Conservation (phyloP, 30 jellyfish, hydroid and myxozoan species). For the Calvadosia cruxmelitensis region DNA sequence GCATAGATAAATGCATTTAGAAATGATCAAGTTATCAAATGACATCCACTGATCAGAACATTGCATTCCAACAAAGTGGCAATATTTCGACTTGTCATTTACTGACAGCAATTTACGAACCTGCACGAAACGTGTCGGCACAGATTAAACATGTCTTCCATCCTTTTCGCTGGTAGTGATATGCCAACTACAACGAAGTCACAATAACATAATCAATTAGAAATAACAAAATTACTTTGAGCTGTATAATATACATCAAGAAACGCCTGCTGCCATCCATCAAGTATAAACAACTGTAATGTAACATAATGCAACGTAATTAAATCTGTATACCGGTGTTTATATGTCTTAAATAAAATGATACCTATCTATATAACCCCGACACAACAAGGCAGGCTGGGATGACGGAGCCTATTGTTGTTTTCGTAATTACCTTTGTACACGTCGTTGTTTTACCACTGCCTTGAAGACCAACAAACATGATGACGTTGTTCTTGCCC, state of each 20-base stretch:
- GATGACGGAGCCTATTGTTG: no score
- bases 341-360: no score
- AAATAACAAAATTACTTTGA: not conserved
- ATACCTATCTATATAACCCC: not conserved
- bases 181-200: constrained; percentile 48
- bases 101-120: no score
- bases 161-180: constrained; percentile 83
- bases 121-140: constrained; percentile 98
- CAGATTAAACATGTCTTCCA: constrained; percentile 94
- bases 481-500: constrained; percentile 90
- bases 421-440: constrained; percentile 80
- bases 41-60: no score
- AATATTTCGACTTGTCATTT: no score
- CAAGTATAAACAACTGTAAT: no score
- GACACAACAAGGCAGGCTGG: not conserved
- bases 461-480: constrained; percentile 99
- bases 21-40: no score
- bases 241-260: not conserved
- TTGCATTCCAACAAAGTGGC: no score
- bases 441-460: constrained; percentile 99
- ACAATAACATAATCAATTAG: not conserved
- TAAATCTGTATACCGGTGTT: no score
- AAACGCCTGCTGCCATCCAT: no score
- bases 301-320: no score
- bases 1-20: not conserved